Evolutionary conservation across 2,113 vertebrate species (phyloP), one percentile per base, ranked within the genome.

Genomic region (Pterocles orientalis): DNA sequence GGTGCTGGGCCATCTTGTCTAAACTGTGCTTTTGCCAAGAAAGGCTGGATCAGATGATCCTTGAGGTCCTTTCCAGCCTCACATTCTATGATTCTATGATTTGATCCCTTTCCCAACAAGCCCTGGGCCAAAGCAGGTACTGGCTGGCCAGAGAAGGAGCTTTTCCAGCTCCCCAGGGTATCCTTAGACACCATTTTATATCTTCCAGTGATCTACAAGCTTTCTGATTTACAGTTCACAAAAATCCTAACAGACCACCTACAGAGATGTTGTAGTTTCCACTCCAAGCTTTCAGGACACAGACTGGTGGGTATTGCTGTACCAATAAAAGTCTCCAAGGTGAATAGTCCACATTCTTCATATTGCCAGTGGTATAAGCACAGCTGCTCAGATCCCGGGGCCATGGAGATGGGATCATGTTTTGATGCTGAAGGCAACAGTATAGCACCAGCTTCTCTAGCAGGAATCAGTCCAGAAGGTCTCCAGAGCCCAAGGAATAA

Each of bases 381-480:
- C 54, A 51, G 61, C 28, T 76, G 29, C 50, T 47, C 1, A 3
- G 31, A 57, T 36, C 25, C 54, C 18, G 12, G 12, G n/a, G 41
- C n/a, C 58, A 23, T 12, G 61, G 53, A 57, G 57, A 28, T 2
- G 0, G 16, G 8, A 75, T 43, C 56, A 50, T 0, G 0, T 75
- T 81, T 51, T 75, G 43, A 82, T 47, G 57, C 50, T 54, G 61
- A 86, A 93, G 39, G 33, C 23, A 84, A 26, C 8, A 29, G 36
- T 25, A 28, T 23, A 31, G 69, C 84, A 64, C 26, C 14, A 51
- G 10, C 9, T 88, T 48, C 57, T 82, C 36, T 68, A 85, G 28
- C 34, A 54, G 56, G 26, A 92, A 64, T 6, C 5, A 79, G 39
- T 39, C 70, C 31, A 34, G 51, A 26, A 66, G 14, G 16, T 45